Evolutionary conservation across 2,113 vertebrate genomes (phyloP).

Genomic region (Pelusios castaneus): DNA sequence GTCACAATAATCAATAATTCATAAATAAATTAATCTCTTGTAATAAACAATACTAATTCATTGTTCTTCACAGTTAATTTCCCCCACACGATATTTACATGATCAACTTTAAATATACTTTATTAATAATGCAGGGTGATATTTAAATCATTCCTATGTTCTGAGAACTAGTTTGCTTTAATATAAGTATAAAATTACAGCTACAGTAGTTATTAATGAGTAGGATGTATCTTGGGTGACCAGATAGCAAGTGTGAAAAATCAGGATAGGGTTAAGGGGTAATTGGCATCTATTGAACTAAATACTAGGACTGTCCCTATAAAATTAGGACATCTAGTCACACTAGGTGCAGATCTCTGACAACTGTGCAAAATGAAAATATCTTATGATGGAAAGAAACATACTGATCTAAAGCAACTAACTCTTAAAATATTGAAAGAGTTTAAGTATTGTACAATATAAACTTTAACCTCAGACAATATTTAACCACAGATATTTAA

Average conservation of each 20-base stretch:
- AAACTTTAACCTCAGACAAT: background rate
- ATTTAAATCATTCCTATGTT: background rate
- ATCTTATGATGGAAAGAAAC: background rate
- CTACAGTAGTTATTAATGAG: background rate
- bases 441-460: background rate
- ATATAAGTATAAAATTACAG: background rate
- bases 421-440: background rate
- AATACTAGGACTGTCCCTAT: background rate
- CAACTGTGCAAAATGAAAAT: background rate
- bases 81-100: background rate
- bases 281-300: too few species aligned
- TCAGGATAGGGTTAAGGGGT: background rate
- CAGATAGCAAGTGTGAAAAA: background rate
- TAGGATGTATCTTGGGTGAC: background rate
- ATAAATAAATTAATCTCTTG: background rate
- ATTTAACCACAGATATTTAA: background rate
- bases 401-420: rapidly evolving
- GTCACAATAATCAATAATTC: too few species aligned
- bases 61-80: background rate
- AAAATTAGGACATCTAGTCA: background rate
- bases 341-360: background rate
- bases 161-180: background rate
- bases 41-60: background rate
- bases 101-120: background rate
- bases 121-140: background rate